A percentile compares a stretch with the other conserved stretches of the same genome.
These are phyloP conservation scores for Rhyzopertha dominica DNA, from an alignment of 1,140 invertebrate genomes.

Conservation along the genomic window DNA sequence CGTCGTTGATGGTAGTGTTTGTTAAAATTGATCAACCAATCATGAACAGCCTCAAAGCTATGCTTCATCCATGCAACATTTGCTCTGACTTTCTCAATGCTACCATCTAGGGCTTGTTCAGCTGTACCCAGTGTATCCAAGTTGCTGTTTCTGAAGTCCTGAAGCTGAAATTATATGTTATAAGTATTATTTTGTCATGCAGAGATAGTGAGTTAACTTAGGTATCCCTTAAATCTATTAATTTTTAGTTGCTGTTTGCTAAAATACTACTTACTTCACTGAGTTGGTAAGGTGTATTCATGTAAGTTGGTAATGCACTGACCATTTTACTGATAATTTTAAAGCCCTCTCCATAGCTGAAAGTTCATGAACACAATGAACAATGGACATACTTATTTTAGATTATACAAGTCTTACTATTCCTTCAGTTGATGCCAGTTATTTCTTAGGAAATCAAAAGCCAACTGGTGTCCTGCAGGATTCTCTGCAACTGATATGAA, in stretches of 20 bases:
- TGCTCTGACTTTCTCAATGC: conserved; percentile 36
- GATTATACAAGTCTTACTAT: conserved; percentile 30
- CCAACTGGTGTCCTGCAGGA: conserved; percentile 56
- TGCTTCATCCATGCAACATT: conserved; percentile 41
- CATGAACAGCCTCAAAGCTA: conserved; percentile 37
- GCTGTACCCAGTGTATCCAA: conserved; percentile 31
- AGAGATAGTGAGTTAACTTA: background rate
- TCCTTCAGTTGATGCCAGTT: conserved; percentile 36
- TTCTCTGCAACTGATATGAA: conserved; percentile 56
- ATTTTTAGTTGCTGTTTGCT: background rate
- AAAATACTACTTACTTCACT: conserved; percentile 26
- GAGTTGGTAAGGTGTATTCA: conserved; percentile 46
- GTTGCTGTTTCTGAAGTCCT: conserved; percentile 33
- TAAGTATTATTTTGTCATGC: background rate
- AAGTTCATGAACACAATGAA: no score
- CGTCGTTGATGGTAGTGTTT: no score
- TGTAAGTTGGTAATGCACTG: conserved; percentile 46
- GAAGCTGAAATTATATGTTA: conserved; percentile 26
- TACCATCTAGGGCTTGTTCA: conserved; percentile 29
- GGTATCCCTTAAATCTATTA: conserved; percentile 1
- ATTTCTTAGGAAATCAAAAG: conserved; percentile 43
- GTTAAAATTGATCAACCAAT: conserved; percentile 38
- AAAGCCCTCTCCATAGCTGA: conserved; percentile 50
- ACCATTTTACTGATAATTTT: conserved; percentile 50
- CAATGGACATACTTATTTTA: conserved; percentile 2